Conservation (phyloP, 2,888 invertebrate species). For the Augochlorella aurata region DNA sequence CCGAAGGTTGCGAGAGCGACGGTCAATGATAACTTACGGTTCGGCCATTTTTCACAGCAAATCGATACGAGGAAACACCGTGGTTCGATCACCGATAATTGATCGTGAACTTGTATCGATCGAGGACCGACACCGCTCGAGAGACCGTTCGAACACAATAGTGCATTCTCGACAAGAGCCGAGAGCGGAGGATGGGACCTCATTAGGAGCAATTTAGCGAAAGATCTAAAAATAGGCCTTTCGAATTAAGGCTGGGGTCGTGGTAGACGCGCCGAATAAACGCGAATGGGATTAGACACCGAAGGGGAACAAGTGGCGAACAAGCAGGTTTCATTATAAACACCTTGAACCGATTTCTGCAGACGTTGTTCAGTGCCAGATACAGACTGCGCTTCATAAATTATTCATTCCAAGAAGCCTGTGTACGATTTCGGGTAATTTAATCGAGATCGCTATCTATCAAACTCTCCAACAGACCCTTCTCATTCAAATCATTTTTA, state of each 20-base stretch:
- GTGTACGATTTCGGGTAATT: not conserved
- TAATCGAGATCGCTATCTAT: not conserved
- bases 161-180: conserved; percentile 40
- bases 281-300: conserved; percentile 58
- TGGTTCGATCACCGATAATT: conserved; percentile 10
- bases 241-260: conserved; percentile 67
- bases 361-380: not conserved
- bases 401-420: not conserved
- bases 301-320: conserved; percentile 51
- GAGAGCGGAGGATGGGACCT: conserved; percentile 45
- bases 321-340: conserved; percentile 44
- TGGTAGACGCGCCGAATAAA: conserved; percentile 55
- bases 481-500: not conserved
- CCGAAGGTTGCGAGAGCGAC: not conserved
- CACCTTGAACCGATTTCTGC: conserved; percentile 49
- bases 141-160: conserved; percentile 57
- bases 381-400: not conserved
- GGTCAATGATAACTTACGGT: conserved; percentile 17
- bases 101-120: conserved; percentile 41
- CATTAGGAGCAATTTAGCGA: conserved; percentile 74
- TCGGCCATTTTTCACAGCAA: conserved; percentile 4
- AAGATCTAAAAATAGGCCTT: conserved; percentile 73
- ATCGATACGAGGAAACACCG: not conserved
- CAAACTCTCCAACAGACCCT: not conserved
- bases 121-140: conserved; percentile 33